These are phyloP conservation scores for Talpa occidentalis DNA, from an alignment of 2,113 vertebrate genomes.

Conservation along the genomic window DNA sequence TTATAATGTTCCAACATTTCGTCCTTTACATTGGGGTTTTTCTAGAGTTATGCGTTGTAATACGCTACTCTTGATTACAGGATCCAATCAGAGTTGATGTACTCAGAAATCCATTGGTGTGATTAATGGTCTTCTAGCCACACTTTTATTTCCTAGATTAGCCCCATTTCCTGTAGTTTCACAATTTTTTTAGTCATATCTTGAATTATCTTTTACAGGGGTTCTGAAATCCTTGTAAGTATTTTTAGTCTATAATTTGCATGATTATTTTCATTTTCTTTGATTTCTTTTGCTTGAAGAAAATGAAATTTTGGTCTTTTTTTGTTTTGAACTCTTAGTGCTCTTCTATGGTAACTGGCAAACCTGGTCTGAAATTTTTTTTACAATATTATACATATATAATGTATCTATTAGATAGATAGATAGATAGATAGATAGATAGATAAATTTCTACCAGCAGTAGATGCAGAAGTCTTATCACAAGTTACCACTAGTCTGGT, in stretches of 20 bases:
- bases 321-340: neutral
- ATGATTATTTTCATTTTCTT: constrained; percentile 70
- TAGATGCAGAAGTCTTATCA: constrained; percentile 30
- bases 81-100: constrained; percentile 64
- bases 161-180: constrained; percentile 57
- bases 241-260: constrained; percentile 63
- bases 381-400: too few species aligned
- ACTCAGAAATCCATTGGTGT: constrained; percentile 58
- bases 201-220: constrained; percentile 50
- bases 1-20: constrained; percentile 36
- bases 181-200: constrained; percentile 63
- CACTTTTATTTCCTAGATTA: constrained; percentile 77
- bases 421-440: too few species aligned
- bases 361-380: neutral
- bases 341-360: constrained; percentile 44
- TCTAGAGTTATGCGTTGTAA: constrained; percentile 41
- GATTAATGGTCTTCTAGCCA: constrained; percentile 74
- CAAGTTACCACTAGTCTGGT: constrained; percentile 17
- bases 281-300: constrained; percentile 58
- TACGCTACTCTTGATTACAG: constrained; percentile 62
- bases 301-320: constrained; percentile 54
- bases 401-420: too few species aligned
- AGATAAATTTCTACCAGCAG: neutral
- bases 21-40: constrained; percentile 32
- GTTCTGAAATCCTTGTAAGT: constrained; percentile 26